Conservation (phyloP, 2,113 vertebrate species). For the Choloepus hoffmanni region DNA sequence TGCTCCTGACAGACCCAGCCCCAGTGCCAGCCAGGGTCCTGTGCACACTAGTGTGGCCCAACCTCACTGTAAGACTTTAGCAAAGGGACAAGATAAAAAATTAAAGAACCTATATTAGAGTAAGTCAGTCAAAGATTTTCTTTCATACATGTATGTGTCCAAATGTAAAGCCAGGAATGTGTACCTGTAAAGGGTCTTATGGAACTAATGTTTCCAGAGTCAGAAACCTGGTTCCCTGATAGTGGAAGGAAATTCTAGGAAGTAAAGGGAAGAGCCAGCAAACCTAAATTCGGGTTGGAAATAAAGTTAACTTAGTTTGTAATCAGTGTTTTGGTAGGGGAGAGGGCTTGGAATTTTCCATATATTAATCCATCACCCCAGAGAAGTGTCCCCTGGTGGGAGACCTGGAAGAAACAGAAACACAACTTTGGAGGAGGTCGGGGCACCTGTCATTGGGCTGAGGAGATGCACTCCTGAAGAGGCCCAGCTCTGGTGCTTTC, state of each 20-base stretch:
- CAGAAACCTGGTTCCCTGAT: neutral
- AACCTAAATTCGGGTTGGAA: neutral
- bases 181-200: neutral
- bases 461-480: neutral
- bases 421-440: neutral
- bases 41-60: neutral
- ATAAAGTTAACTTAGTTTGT: neutral
- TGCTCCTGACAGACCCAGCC: neutral
- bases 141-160: neutral
- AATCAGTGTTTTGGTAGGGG: neutral
- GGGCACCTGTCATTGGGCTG: neutral
- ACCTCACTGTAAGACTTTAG: neutral
- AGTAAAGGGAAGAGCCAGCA: neutral
- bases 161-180: neutral
- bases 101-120: neutral
- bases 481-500: slow-evolving; percentile 16
- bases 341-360: neutral
- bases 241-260: neutral
- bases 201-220: neutral
- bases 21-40: neutral
- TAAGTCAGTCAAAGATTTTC: neutral
- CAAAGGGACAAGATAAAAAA: neutral
- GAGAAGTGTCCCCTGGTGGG: neutral
- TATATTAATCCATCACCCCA: neutral
- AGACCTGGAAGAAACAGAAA: neutral